Percentiles rank a stretch among this genome's conserved stretches.
These are phyloP conservation scores for Lordiphosa collinella DNA, from an alignment of 1,140 invertebrate species.

Conservation along the genomic window DNA sequence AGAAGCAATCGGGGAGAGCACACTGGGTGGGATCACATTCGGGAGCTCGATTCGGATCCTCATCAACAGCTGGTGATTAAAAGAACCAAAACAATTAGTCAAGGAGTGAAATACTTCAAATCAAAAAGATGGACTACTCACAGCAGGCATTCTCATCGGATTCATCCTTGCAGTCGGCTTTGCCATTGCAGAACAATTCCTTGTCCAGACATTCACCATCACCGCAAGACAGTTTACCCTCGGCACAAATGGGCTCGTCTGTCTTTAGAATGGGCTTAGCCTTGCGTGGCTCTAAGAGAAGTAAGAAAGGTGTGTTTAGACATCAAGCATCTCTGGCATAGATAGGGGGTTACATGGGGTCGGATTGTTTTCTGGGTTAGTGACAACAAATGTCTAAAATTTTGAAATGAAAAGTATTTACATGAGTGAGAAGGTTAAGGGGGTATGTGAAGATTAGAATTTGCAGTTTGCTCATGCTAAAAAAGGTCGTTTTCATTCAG, in stretches of 20 bases:
- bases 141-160: constrained; percentile 97
- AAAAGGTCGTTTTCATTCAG: too few species aligned
- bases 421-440: constrained; percentile 29
- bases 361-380: constrained; percentile 41
- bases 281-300: constrained; percentile 88
- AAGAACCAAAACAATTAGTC: not conserved
- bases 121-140: constrained; percentile 82
- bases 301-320: too few species aligned
- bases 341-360: not conserved
- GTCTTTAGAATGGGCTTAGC: constrained; percentile 93
- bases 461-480: not conserved
- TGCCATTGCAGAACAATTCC: constrained; percentile 95
- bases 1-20: constrained; percentile 94
- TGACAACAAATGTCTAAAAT: constrained; percentile 69
- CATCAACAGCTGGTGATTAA: constrained; percentile 87
- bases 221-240: constrained; percentile 92
- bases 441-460: constrained; percentile 3
- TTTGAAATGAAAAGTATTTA: constrained; percentile 68
- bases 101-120: too few species aligned
- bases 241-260: constrained; percentile 93
- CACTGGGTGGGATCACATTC: constrained; percentile 94
- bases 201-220: constrained; percentile 94
- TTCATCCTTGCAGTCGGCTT: constrained; percentile 94
- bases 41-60: constrained; percentile 92
- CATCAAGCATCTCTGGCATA: not conserved